Percentiles rank a stretch among this genome's conserved stretches.
These are phyloP conservation scores for Seira musarum DNA, from an alignment of 2,888 invertebrate genomes.

Conservation along the genomic window DNA sequence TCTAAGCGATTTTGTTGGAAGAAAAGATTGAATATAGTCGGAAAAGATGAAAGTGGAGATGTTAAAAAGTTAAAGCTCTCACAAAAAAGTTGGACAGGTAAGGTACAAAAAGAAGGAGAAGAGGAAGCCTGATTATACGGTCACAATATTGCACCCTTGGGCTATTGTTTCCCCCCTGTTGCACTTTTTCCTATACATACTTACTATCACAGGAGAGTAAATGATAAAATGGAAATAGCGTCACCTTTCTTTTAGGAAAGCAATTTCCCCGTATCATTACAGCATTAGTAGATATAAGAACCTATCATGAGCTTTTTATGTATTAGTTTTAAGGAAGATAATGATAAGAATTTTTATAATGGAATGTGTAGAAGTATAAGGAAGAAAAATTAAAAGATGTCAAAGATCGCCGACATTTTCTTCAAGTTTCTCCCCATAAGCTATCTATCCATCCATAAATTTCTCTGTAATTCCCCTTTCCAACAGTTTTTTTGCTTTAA, in stretches of 20 bases:
- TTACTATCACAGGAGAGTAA: not conserved
- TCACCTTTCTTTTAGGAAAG: not conserved
- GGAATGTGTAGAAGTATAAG: too few species aligned
- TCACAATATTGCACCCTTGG: slow-evolving; percentile 52
- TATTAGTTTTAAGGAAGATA: too few species aligned
- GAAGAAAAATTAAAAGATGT: too few species aligned
- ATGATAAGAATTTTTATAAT: too few species aligned
- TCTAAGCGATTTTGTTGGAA: too few species aligned
- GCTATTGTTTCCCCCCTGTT: slow-evolving; percentile 59
- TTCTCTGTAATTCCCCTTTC: too few species aligned
- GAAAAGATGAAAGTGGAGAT: not conserved
- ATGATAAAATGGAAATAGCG: slow-evolving; percentile 18
- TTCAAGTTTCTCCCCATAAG: slow-evolving; percentile 30
- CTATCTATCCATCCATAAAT: slow-evolving; percentile 44
- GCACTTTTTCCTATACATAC: slow-evolving; percentile 48
- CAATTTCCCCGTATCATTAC: too few species aligned
- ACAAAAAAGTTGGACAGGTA: not conserved
- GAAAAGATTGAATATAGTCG: too few species aligned
- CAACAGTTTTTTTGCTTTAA: too few species aligned
- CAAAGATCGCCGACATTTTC: slow-evolving; percentile 34
- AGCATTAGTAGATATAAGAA: too few species aligned
- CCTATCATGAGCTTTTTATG: too few species aligned
- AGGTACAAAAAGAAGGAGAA: not conserved
- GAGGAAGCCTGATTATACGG: slow-evolving; percentile 57
- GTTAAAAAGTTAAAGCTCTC: not conserved